phyloP scores from a whole-genome alignment of 2,113 vertebrate species.

The Barnardius zonarius region DNA sequence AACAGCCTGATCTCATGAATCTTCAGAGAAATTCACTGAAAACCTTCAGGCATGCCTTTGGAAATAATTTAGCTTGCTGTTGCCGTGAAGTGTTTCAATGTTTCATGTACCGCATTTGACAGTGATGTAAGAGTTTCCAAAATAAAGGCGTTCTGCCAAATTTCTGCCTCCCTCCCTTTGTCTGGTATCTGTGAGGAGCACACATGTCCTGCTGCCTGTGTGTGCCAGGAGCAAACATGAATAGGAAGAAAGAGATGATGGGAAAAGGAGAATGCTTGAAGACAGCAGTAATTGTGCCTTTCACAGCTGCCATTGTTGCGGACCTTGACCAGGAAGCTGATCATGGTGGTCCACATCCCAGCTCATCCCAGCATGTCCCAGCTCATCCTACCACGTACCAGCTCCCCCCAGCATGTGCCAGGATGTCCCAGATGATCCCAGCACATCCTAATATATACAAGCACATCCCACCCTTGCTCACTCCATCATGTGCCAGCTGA shows the following conservation, averaged over 20 bases:
- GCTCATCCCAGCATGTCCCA: not conserved
- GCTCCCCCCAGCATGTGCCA: not conserved
- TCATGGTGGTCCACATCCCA: not conserved
- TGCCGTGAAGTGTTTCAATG: fast-evolving
- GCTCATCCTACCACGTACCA: not conserved
- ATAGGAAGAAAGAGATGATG: not conserved
- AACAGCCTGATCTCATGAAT: not conserved
- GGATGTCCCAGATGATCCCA: not conserved
- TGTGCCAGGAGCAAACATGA: not conserved
- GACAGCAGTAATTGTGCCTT: not conserved
- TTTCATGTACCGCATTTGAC: fast-evolving
- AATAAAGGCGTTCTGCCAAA: not conserved
- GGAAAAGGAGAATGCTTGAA: not conserved
- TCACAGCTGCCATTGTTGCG: fast-evolving
- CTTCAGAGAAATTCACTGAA: not conserved
- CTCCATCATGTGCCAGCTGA: not conserved
- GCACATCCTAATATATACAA: not conserved
- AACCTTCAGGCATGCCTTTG: not conserved
- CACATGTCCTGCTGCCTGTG: fast-evolving
- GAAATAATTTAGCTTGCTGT: not conserved
- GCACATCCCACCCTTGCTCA: too few species aligned
- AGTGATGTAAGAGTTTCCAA: not conserved
- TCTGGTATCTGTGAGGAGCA: not conserved
- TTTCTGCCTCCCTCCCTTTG: not conserved
- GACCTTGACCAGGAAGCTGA: not conserved